Percentiles rank a stretch among this genome's conserved stretches.
Conservation (phyloP, 2,888 invertebrate genomes). For the Melanargia galathea region DNA sequence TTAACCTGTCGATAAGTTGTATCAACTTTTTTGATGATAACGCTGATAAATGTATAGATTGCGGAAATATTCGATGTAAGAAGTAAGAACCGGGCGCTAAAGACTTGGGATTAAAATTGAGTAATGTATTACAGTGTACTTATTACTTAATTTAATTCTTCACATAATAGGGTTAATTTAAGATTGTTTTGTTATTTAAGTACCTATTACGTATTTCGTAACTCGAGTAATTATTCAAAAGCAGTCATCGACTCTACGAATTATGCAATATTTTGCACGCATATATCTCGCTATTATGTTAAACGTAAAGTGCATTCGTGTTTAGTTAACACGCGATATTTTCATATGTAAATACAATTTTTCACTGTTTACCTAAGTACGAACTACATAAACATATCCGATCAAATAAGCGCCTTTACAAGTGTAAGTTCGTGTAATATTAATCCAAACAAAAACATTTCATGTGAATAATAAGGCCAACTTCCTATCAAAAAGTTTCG, state of each 20-base stretch:
- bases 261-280: slow-evolving; percentile 37
- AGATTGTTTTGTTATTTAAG: too few species aligned
- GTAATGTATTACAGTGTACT: neutral
- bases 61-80: too few species aligned
- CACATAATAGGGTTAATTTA: slow-evolving; percentile 4
- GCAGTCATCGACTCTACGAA: slow-evolving; percentile 28
- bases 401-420: neutral
- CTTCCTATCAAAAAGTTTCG: too few species aligned
- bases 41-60: too few species aligned
- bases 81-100: too few species aligned
- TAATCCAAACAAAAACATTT: too few species aligned
- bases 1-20: too few species aligned
- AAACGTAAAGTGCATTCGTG: slow-evolving; percentile 34
- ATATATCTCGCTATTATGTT: slow-evolving; percentile 37
- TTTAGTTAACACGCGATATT: slow-evolving; percentile 42
- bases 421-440: neutral
- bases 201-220: slow-evolving; percentile 19
- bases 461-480: too few species aligned
- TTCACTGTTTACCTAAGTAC: slow-evolving; percentile 11
- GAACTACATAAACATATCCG: slow-evolving; percentile 7
- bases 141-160: neutral
- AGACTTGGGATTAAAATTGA: neutral
- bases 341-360: slow-evolving; percentile 37
- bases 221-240: slow-evolving; percentile 28
- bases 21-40: too few species aligned